Conservation (phyloP, 2,888 invertebrate genomes). For the Antheraea assamensis region DNA sequence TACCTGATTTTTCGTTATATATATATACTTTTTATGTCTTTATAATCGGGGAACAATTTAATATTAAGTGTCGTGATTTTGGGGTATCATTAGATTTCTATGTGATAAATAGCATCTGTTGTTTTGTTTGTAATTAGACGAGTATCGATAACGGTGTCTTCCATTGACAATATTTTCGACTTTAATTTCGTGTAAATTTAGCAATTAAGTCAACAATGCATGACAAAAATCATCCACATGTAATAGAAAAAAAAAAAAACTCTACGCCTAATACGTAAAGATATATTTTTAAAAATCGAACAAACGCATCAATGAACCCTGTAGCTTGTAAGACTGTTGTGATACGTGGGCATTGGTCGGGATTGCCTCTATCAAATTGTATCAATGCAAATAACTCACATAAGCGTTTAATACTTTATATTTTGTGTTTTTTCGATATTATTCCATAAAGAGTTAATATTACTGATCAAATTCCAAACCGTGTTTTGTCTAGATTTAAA, state of each 20-base stretch:
- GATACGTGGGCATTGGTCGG: conserved; percentile 57
- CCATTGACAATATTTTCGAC: conserved; percentile 57
- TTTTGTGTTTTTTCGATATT: conserved; percentile 19
- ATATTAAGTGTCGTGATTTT: conserved; percentile 78
- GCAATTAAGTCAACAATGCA: conserved; percentile 60
- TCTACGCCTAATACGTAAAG: conserved; percentile 61
- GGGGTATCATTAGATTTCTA: conserved; percentile 72
- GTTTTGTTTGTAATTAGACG: conserved; percentile 52
- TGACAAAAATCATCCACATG: conserved; percentile 66
- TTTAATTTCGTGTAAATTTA: conserved; percentile 56
- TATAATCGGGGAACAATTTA: conserved; percentile 78
- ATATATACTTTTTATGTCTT: conserved; percentile 63
- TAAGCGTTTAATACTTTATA: conserved; percentile 14
- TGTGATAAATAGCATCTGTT: conserved; percentile 75
- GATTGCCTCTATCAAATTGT: conserved; percentile 48
- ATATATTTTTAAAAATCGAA: conserved; percentile 43
- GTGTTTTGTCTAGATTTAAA: neutral
- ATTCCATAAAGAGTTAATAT: neutral
- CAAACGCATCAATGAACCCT: conserved; percentile 50
- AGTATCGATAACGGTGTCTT: conserved; percentile 70
- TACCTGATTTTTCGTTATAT: conserved; percentile 75
- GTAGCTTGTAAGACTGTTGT: conserved; percentile 60
- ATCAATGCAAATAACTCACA: conserved; percentile 55
- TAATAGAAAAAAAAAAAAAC: conserved; percentile 33
- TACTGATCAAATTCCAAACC: neutral